Percentiles rank a stretch among this genome's conserved stretches.
These are phyloP conservation scores for Caenorhabditis latens DNA, from an alignment of 1,140 invertebrate genomes.

Conservation along the genomic window DNA sequence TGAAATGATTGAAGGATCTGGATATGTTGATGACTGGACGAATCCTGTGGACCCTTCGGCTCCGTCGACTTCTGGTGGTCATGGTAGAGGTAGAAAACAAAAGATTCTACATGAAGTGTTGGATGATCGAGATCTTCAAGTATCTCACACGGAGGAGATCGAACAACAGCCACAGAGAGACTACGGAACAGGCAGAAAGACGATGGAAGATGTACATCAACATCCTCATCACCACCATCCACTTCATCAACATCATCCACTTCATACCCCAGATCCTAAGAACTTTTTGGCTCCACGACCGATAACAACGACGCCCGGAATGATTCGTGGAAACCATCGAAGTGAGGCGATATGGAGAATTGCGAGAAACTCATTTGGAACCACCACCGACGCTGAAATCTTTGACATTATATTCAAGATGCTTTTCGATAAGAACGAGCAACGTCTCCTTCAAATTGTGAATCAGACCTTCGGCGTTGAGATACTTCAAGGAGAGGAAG, in stretches of 20 bases:
- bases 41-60: background rate
- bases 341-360: constrained; percentile 25
- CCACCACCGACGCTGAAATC: constrained; percentile 39
- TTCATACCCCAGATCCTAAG: background rate
- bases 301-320: background rate
- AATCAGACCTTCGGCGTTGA: constrained; percentile 61
- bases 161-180: constrained; percentile 3
- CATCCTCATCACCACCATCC: background rate
- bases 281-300: background rate
- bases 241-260: background rate
- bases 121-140: constrained; percentile 18
- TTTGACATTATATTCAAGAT: constrained; percentile 55
- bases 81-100: background rate
- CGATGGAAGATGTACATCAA: background rate
- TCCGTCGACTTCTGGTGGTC: background rate
- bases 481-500: constrained; percentile 46
- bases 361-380: constrained; percentile 47
- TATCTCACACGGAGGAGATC: constrained; percentile 3
- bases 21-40: constrained; percentile 17
- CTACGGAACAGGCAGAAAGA: background rate
- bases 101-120: constrained; percentile 18
- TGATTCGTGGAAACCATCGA: background rate
- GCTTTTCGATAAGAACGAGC: constrained; percentile 56
- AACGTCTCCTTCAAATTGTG: constrained; percentile 49
- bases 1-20: background rate